Evolutionary conservation across 2,113 vertebrate species (phyloP).

Genomic region (Sarotherodon lohbergeri): DNA sequence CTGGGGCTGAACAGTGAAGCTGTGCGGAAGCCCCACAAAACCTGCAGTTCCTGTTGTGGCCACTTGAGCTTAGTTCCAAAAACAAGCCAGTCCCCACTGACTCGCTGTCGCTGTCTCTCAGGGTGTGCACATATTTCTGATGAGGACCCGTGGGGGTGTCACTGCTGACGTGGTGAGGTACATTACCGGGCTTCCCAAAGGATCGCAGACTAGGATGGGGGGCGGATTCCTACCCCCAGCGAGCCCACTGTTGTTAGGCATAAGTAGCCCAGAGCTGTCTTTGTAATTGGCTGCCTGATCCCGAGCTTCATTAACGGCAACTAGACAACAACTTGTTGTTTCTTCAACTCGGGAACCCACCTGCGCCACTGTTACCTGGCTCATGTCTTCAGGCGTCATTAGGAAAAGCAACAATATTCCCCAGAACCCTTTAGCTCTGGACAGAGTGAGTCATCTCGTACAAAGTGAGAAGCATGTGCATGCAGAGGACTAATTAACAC

Average conservation of each 20-base stretch:
- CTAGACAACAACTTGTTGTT: constrained; percentile 33
- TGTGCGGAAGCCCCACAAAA: not conserved
- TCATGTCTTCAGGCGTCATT: constrained; percentile 51
- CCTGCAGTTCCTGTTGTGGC: not conserved
- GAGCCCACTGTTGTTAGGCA: constrained; percentile 26
- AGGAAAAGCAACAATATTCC: constrained; percentile 61
- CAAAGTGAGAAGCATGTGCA: not conserved
- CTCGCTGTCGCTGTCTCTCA: not conserved
- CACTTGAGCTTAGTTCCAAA: not conserved
- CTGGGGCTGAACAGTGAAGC: not conserved
- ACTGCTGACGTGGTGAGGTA: constrained; percentile 40
- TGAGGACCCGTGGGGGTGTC: not conserved
- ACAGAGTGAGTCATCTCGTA: constrained; percentile 47
- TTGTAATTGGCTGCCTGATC: constrained; percentile 28
- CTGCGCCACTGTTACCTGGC: constrained; percentile 25
- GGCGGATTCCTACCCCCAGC: not conserved
- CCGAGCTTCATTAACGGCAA: constrained; percentile 51
- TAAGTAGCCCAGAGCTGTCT: not conserved
- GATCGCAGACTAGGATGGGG: not conserved
- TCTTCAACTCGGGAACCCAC: not conserved
- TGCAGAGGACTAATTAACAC: not conserved
- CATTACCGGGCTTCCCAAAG: not conserved
- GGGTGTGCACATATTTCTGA: not conserved
- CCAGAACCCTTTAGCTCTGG: constrained; percentile 24
- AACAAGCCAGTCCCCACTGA: not conserved